Evolutionary conservation across 2,888 invertebrate genomes (phyloP).

Genomic region (Ashinkailepas kermadecensis): DNA sequence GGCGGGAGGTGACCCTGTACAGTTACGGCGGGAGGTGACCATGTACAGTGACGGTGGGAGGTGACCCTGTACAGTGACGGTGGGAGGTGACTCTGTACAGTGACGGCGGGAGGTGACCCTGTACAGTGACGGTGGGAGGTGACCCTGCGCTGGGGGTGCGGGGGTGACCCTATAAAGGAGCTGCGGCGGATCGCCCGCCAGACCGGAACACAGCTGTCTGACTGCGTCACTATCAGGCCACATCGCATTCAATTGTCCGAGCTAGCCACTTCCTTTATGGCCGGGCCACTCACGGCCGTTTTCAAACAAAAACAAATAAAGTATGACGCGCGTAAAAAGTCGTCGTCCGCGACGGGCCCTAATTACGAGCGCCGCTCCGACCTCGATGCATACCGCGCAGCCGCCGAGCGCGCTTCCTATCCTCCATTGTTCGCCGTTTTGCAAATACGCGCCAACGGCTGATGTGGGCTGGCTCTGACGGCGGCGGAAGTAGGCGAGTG

Average conservation of each 20-base stretch:
- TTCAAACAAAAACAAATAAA: slow-evolving; percentile 18
- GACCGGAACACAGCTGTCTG: slow-evolving; percentile 5
- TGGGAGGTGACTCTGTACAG: no score
- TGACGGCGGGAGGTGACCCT: not conserved
- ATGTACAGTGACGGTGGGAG: no score
- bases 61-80: no score
- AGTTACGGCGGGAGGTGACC: no score
- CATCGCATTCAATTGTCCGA: slow-evolving; percentile 19
- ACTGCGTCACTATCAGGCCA: not conserved
- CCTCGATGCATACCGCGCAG: not conserved
- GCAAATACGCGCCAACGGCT: not conserved
- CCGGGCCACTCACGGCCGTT: not conserved
- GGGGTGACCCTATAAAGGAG: not conserved
- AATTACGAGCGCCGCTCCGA: not conserved
- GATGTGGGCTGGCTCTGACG: no score
- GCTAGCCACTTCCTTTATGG: not conserved
- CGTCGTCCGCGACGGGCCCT: not conserved
- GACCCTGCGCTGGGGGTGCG: not conserved
- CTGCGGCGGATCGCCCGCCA: not conserved
- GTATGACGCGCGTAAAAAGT: slow-evolving; percentile 10
- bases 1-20: no score
- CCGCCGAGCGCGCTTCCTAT: slow-evolving; percentile 12
- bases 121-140: not conserved
- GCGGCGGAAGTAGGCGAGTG: no score
- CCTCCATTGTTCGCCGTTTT: slow-evolving; percentile 16